Conservation (phyloP, 2,113 vertebrate species). For the Pithys albifrons region DNA sequence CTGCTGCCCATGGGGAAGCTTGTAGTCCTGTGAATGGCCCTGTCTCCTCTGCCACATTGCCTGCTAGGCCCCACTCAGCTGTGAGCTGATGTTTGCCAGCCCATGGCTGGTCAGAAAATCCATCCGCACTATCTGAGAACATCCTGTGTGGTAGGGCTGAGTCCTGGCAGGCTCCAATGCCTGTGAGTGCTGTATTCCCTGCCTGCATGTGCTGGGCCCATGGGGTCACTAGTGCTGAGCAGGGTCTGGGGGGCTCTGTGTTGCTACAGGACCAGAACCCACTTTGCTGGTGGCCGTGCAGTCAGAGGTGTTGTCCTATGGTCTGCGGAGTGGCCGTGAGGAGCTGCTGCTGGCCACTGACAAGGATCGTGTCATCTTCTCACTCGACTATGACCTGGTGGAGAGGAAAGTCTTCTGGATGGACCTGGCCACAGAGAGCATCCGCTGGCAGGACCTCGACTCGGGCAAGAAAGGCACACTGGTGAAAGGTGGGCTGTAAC, state of each 20-base stretch:
- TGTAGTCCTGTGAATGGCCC: neutral
- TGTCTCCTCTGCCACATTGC: neutral
- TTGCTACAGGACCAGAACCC: constrained; percentile 78
- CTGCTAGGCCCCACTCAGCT: neutral
- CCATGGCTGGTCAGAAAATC: neutral
- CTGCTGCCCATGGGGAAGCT: neutral
- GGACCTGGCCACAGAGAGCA: constrained; percentile 84
- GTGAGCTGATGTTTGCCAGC: neutral
- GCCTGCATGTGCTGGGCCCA: rapidly evolving
- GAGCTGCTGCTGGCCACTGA: constrained; percentile 72
- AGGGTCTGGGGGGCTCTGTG: neutral
- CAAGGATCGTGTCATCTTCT: constrained; percentile 78
- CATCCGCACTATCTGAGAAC: neutral
- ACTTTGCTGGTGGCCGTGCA: constrained; percentile 83
- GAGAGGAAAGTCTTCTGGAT: constrained; percentile 87
- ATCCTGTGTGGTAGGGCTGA: rapidly evolving
- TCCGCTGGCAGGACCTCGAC: constrained; percentile 81
- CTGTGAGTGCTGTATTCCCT: rapidly evolving
- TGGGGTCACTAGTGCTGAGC: neutral
- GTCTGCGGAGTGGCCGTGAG: constrained; percentile 78
- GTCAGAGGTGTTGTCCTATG: constrained; percentile 80
- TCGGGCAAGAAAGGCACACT: constrained; percentile 77
- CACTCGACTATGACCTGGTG: constrained; percentile 83
- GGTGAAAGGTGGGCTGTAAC: constrained; percentile 81
- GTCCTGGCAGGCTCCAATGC: neutral